phyloP scores from a whole-genome alignment of 2,113 vertebrate genomes.

The Antechinus stuartii region DNA sequence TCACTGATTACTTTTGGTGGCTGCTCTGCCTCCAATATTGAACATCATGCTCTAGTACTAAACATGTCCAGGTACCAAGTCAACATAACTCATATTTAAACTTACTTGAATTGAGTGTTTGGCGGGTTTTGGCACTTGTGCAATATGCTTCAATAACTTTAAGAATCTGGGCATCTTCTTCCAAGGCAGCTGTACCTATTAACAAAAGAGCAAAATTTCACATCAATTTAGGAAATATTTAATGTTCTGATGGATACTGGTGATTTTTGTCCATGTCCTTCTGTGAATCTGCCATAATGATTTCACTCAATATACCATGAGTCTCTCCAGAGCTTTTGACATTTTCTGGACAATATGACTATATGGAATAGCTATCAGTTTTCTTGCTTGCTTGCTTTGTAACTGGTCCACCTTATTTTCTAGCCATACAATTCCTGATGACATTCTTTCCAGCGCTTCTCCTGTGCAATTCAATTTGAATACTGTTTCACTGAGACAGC shows the following conservation, averaged over 20 bases:
- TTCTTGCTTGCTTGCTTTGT: background rate
- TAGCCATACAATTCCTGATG: background rate
- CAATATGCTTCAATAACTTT: conserved; percentile 99
- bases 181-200: conserved; percentile 96
- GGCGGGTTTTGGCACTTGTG: conserved; percentile 99
- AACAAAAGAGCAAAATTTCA: background rate
- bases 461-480: background rate
- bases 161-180: conserved; percentile 98
- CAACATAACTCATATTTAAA: conserved; percentile 39
- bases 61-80: background rate
- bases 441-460: background rate
- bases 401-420: background rate
- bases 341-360: background rate
- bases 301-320: background rate
- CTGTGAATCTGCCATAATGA: background rate
- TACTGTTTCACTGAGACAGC: background rate
- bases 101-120: conserved; percentile 99
- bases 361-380: background rate
- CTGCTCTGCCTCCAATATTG: background rate
- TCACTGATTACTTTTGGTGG: background rate
- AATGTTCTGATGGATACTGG: background rate
- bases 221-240: background rate
- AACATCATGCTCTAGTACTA: background rate
- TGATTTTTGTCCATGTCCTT: background rate
- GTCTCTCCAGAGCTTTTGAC: background rate